phyloP scores from a whole-genome alignment of 2,888 invertebrate species.

The Patella ulyssiponensis region DNA sequence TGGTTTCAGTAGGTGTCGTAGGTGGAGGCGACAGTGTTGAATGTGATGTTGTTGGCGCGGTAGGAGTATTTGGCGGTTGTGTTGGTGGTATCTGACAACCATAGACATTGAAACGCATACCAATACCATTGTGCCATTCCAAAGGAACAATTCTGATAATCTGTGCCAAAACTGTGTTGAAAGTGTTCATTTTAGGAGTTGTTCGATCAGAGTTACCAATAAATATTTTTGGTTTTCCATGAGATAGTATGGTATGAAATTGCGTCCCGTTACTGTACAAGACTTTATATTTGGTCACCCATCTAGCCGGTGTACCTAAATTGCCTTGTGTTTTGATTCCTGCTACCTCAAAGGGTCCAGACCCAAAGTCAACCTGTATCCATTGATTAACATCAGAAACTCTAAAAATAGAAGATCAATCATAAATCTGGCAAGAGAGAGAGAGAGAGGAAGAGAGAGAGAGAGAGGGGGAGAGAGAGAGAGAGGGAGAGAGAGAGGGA shows the following conservation, averaged over 20 bases:
- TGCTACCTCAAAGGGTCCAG: slow-evolving; percentile 42
- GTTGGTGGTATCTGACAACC: slow-evolving; percentile 55
- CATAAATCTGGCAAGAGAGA: not conserved
- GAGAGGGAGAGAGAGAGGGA: too few species aligned
- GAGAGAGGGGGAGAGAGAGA: too few species aligned
- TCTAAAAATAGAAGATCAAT: slow-evolving; percentile 24
- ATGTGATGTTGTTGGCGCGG: slow-evolving; percentile 34
- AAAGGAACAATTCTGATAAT: slow-evolving; percentile 51
- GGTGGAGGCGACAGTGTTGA: slow-evolving; percentile 9
- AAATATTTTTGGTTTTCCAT: slow-evolving; percentile 45
- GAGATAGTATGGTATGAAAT: slow-evolving; percentile 42
- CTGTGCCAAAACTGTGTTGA: slow-evolving; percentile 46
- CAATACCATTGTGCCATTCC: slow-evolving; percentile 53
- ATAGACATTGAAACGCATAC: slow-evolving; percentile 54
- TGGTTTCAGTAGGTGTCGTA: not conserved
- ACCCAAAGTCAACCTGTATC: slow-evolving; percentile 52
- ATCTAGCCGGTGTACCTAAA: slow-evolving; percentile 48
- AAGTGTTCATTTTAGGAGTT: slow-evolving; percentile 44
- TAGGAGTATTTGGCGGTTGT: slow-evolving; percentile 29
- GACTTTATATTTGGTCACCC: slow-evolving; percentile 49
- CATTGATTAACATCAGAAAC: slow-evolving; percentile 46
- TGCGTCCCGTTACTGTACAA: slow-evolving; percentile 56
- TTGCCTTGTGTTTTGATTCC: slow-evolving; percentile 55
- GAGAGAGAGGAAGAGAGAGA: not conserved
- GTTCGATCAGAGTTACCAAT: slow-evolving; percentile 49